Evolutionary conservation across 2,113 vertebrate genomes (phyloP), one percentile per base, ranked within the genome.

Genomic region (Noctilio leporinus): DNA sequence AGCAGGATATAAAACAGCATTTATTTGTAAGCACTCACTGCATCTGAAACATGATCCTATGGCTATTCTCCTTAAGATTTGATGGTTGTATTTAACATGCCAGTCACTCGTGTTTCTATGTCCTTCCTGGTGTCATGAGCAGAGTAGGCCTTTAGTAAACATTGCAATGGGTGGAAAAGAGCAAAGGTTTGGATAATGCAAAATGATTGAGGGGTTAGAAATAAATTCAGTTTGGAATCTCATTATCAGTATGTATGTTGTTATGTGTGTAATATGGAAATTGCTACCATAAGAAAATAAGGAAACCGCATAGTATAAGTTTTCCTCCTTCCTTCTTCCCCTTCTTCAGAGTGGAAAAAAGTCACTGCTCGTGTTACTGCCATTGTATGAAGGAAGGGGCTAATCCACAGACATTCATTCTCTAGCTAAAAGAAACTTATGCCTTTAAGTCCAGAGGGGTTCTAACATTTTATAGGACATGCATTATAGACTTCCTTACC

Each of bases 21-120:
- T 82, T 94, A 81, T 82, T 57, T 93, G 47, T 72, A 91, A 95
- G 75, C 45, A 45, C 80, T 94, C 35, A 64, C 91, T 64, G 76
- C 30, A 35, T 76, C 76, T 72, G 70, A 84, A 95, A 89, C 73
- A 26, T 30, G 9, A 43, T 64, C 22, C 15, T 33, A 20, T 75
- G 47, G 12, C 40, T 76, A 4, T 53, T 89, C 28, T 86, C 45
- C 14, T 92, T 86, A 77, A 62, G 33, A 30, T 76, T 65, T 62
- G 49, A 88, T 85, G 9, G 35, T 43, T 84, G 7, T 40, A 62
- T 72, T 69, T 80, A 75, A 20, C 49, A 57, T 69, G 40, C 49
- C 86, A 47, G 30, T 33, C 76, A 28, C 43, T 53, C 55, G 55
- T 82, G 22, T 12, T 35, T 70, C 10, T 40, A 8, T 55, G 35